phyloP scores from a whole-genome alignment of 2,888 invertebrate genomes.

The Polymixis flavicincta region DNA sequence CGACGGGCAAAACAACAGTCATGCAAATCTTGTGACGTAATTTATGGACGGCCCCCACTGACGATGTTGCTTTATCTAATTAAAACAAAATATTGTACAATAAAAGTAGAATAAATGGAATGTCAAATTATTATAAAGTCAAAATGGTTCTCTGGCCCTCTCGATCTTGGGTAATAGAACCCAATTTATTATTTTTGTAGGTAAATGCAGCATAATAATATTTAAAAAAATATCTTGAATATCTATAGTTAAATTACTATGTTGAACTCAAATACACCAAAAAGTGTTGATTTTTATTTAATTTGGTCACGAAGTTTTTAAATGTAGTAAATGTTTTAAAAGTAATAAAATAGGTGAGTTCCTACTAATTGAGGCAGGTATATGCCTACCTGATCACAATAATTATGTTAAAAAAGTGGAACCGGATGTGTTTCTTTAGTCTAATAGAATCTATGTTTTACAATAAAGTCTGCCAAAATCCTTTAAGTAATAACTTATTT shows the following conservation, averaged over 20 bases:
- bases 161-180: conserved; percentile 32
- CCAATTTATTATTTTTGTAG: conserved; percentile 17
- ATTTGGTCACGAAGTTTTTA: background rate
- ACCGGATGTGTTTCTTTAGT: background rate
- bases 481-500: conserved; percentile 28
- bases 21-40: background rate
- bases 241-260: background rate
- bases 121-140: conserved; percentile 42
- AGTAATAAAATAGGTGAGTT: background rate
- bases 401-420: background rate
- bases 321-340: background rate
- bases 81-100: conserved; percentile 16
- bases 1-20: background rate
- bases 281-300: background rate
- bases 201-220: conserved; percentile 36
- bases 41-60: background rate
- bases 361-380: background rate
- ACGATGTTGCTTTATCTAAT: background rate
- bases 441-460: background rate
- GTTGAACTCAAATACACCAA: background rate
- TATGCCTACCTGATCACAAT: background rate
- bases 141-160: conserved; percentile 53
- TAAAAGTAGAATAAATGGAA: conserved; percentile 45
- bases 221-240: background rate
- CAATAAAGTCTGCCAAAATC: conserved; percentile 5